Base-by-base conservation (phyloP, 2,797 vertebrate genomes). In the Aulostomus chinensis region DNA sequence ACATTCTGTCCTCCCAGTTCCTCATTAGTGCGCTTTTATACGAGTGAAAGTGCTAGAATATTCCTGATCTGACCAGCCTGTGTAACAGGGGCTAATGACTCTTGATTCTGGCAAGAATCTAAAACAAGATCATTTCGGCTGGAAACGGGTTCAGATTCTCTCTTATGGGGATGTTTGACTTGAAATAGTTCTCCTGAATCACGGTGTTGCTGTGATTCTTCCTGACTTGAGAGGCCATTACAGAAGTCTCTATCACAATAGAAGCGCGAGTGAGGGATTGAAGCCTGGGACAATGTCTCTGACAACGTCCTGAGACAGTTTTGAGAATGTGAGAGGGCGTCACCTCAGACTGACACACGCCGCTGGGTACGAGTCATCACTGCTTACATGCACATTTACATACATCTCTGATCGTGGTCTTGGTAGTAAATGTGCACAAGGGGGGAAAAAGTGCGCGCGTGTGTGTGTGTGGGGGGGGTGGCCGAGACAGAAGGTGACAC, bases 341-440 rank as follows among this genome's bases (percentile, higher is more conserved):
- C 46, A 70, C 52, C 61, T 36, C 40, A 21, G 35, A 38, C 11
- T 21, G 34, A 24, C 39, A 30, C 46, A 51, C 40, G 35, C 32
- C 43, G 57, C 37, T 24, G 14, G 36, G 2, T 11, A 33, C 34
- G 64, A 45, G 56, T 41, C 55, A 56, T 35, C 46, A 6, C 35
- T n/a, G n/a, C n/a, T n/a, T n/a, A 48, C 33, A 31, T 46, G 32
- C 10, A 3, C n/a, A 57, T 12, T 33, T 16, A 52, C 34, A 35
- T 8, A 17, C 10, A 36, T 7, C 73, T 57, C 14, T 67, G 72
- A 38, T 54, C 65, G 51, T 43, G 6, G 54, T n/a, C 58, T 50
- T 52, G 21, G 21, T 54, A 2, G 59, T 39, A 35, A 69, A 72
- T 54, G 48, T 39, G 38, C 43, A 55, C 0, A 5, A 52, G n/a